These are phyloP conservation scores for Corythornis vintsioides DNA, from an alignment of 2,113 vertebrate species.

Conservation along the genomic window DNA sequence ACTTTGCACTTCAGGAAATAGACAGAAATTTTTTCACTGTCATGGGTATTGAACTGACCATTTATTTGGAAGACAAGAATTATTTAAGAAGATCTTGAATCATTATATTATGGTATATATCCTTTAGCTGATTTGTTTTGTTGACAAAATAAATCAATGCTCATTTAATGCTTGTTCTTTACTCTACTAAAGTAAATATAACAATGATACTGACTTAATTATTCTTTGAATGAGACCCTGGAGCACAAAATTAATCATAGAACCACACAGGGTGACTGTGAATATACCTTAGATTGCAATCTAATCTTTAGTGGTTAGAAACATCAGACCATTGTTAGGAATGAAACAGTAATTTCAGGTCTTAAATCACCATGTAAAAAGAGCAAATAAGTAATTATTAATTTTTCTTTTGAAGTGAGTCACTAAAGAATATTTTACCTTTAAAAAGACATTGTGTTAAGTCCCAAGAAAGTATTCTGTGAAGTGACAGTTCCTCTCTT, in stretches of 20 bases:
- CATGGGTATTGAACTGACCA: neutral
- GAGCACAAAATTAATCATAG: neutral
- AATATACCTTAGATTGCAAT: neutral
- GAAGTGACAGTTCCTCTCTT: rapidly evolving
- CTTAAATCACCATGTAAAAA: neutral
- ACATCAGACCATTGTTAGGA: neutral
- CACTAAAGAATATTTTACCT: neutral
- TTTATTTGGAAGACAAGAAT: neutral
- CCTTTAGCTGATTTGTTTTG: neutral
- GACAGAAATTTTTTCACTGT: neutral
- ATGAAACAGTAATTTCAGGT: neutral
- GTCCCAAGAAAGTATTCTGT: neutral
- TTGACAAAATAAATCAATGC: neutral
- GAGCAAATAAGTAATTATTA: neutral
- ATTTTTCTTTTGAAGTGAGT: neutral
- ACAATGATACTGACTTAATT: neutral
- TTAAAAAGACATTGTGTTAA: neutral
- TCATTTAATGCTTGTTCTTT: neutral
- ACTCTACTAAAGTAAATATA: neutral
- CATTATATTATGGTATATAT: neutral
- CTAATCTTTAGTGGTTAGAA: neutral
- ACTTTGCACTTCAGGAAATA: neutral
- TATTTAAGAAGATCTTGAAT: neutral
- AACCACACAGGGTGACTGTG: neutral
- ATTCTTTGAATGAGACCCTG: neutral